Evolutionary conservation across 2,797 vertebrate species (phyloP).

Genomic region (Paratrypauchen microcephalus): DNA sequence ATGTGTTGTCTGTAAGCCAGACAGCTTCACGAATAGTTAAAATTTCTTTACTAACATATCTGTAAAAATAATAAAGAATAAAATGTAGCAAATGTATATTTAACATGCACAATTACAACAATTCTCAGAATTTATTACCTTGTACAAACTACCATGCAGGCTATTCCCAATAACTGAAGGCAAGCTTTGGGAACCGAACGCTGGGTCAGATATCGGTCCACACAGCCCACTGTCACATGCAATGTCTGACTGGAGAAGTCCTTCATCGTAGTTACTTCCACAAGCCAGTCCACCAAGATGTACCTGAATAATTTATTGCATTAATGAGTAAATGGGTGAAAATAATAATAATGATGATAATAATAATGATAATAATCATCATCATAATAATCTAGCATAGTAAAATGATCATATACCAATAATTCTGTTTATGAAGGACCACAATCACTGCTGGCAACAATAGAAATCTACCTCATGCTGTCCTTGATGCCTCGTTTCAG

Average conservation of each 20-base stretch:
- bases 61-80: constrained; percentile 29
- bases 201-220: constrained; percentile 89
- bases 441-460: constrained; percentile 1
- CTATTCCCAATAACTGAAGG: constrained; percentile 94
- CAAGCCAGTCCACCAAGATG: constrained; percentile 96
- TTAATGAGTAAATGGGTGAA: neutral
- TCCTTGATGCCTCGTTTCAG: constrained; percentile 90
- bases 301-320: constrained; percentile 75
- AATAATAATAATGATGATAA: neutral
- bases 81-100: neutral
- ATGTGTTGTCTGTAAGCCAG: constrained; percentile 98
- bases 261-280: constrained; percentile 98
- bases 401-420: neutral
- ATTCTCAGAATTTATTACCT: constrained; percentile 74
- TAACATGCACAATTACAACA: neutral
- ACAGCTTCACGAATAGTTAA: constrained; percentile 96
- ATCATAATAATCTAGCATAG: too few species aligned
- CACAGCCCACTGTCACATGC: constrained; percentile 91
- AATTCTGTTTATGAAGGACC: neutral
- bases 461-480: constrained; percentile 88
- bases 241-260: constrained; percentile 93
- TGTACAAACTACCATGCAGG: constrained; percentile 98
- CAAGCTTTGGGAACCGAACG: constrained; percentile 85
- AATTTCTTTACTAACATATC: constrained; percentile 94
- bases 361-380: too few species aligned